Evolutionary conservation across 2,888 invertebrate species (phyloP).

Genomic region (Brachypalpus laphriformis): DNA sequence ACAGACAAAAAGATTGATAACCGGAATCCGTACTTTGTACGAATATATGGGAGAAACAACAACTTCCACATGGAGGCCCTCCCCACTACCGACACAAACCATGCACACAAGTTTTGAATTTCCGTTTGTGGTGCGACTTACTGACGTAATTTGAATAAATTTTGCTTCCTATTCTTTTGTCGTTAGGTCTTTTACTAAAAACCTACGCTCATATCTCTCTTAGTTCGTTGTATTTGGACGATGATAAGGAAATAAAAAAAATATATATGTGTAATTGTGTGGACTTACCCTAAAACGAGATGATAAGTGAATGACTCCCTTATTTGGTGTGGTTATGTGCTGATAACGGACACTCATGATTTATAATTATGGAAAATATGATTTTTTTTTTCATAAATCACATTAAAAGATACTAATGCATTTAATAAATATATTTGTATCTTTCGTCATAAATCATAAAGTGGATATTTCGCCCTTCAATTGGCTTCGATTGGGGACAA

Average conservation of each 20-base stretch:
- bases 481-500: slow-evolving; percentile 80
- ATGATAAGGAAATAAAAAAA: slow-evolving; percentile 32
- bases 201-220: background rate
- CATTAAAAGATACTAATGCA: slow-evolving; percentile 31
- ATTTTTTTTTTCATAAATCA: slow-evolving; percentile 40
- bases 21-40: background rate
- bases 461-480: slow-evolving; percentile 73
- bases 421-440: slow-evolving; percentile 51
- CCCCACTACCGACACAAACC: background rate
- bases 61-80: slow-evolving; percentile 51
- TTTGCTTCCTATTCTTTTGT: slow-evolving; percentile 21
- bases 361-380: slow-evolving; percentile 4
- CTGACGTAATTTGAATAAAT: slow-evolving; percentile 71
- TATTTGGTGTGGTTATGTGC: slow-evolving; percentile 42
- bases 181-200: background rate
- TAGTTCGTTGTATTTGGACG: background rate
- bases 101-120: slow-evolving; percentile 60
- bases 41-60: slow-evolving; percentile 30
- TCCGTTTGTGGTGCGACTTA: slow-evolving; percentile 46
- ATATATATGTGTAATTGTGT: slow-evolving; percentile 9
- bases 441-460: slow-evolving; percentile 48
- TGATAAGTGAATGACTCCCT: slow-evolving; percentile 57
- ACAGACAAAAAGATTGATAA: slow-evolving; percentile 5
- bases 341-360: slow-evolving; percentile 57
- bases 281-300: slow-evolving; percentile 63